Base-by-base conservation (phyloP, 2,797 vertebrate species). In the Pampus argenteus region DNA sequence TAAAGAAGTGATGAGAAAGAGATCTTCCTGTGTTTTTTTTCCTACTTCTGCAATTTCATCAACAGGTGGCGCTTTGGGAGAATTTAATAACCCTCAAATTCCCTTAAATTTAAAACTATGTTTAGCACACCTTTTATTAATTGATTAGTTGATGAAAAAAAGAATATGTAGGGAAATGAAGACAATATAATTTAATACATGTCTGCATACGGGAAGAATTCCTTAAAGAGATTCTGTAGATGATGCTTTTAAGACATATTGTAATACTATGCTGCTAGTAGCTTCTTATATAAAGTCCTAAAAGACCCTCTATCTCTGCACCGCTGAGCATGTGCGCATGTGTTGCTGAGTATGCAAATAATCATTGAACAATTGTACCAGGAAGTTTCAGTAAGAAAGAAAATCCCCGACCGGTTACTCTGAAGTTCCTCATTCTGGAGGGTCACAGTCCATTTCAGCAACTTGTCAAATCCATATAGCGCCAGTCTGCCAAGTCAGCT, bases 401-500 rank as follows among this genome's bases (percentile, higher is more conserved):
- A 87, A 87, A 62, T 50, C 83, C 82, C 88, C 80, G 0, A 13
- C 42, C 44, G 36, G 66, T 62, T 75, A 38, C n/a, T 59, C 25
- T 48, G 4, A 47, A 88, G 91, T 93, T 93, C 92, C 92, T 93
- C 90, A 88, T 92, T 90, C 83, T 87, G 76, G 10, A 7, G 59
- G 48, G 25, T 48, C 71, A 45, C 72, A 72, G 78, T 79, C 26
- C 25, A 17, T 48, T 9, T 36, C 1, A 9, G 44, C 66, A 22
- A 22, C 40, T 63, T 17, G 66, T 55, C 15, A 40, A 61, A 22
- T n/a, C 50, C 29, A 31, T 29, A 68, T 2, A 40, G 26, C 9
- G 11, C 2, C 23, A 13, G 28, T 11, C 13, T 45, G 55, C 25
- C 25, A 4, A 4, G 49, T 23, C 31, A 26, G 25, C 6, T 18